Evolutionary conservation across 1,140 invertebrate genomes (phyloP).

Genomic region (Ostrea denselamellosa): DNA sequence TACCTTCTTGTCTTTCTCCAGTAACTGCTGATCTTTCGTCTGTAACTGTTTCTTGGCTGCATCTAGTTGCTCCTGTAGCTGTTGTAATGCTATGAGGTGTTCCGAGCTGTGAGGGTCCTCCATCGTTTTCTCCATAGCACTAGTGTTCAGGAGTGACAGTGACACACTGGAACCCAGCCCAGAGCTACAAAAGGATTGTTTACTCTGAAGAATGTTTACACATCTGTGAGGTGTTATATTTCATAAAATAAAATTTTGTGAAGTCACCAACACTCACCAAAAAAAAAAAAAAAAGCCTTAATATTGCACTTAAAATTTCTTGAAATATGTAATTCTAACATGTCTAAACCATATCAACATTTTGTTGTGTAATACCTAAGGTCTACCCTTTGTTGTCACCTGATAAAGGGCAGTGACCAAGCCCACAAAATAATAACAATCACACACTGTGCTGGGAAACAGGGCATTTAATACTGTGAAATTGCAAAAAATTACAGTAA

Average conservation of each 20-base stretch:
- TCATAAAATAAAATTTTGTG: not conserved
- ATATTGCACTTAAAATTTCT: no score
- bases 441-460: no score
- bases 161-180: not conserved
- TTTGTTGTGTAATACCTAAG: no score
- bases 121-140: conserved; percentile 57
- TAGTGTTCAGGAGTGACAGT: conserved; percentile 44
- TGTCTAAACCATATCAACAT: no score
- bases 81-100: conserved; percentile 95
- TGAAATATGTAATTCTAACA: no score
- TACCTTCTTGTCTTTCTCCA: conserved; percentile 95
- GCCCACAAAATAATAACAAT: no score
- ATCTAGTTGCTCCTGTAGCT: conserved; percentile 95
- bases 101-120: conserved; percentile 92
- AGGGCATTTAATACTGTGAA: no score
- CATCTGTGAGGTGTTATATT: no score
- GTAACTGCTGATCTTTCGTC: conserved; percentile 90
- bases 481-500: no score
- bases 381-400: no score
- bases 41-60: conserved; percentile 92
- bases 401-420: no score
- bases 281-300: no score
- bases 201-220: not conserved
- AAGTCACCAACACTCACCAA: not conserved
- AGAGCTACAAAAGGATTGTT: not conserved